Evolutionary conservation across 2,113 vertebrate species (phyloP).

Genomic region (Actenoides lindsayi): DNA sequence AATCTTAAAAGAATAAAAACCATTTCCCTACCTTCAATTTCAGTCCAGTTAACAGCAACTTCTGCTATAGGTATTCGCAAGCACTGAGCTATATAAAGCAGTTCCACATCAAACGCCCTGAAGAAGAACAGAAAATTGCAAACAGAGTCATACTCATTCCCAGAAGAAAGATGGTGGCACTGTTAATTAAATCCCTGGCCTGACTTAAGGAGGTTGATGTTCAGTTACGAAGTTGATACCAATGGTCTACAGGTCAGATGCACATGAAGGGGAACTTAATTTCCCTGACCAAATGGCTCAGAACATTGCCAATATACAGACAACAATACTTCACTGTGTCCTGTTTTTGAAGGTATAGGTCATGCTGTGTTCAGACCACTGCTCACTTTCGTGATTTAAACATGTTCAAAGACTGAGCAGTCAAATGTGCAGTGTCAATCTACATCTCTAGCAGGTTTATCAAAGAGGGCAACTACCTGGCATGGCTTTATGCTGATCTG

Average conservation of each 20-base stretch:
- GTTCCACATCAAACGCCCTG: constrained; percentile 98
- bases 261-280: background rate
- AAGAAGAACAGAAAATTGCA: constrained; percentile 51
- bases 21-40: constrained; percentile 90
- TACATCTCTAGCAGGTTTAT: background rate
- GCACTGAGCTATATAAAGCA: constrained; percentile 92
- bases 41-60: constrained; percentile 97
- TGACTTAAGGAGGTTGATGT: background rate
- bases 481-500: background rate
- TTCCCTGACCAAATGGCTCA: background rate
- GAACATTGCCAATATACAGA: background rate
- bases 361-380: background rate
- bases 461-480: background rate
- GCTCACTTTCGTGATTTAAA: background rate
- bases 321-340: background rate
- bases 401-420: background rate
- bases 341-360: background rate
- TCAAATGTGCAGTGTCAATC: background rate
- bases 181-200: constrained; percentile 19
- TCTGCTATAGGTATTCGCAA: constrained; percentile 93
- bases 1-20: background rate
- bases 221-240: background rate
- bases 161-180: constrained; percentile 5
- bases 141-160: constrained; percentile 40
- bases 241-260: background rate